Base-by-base conservation (phyloP, 2,888 invertebrate species). In the Limenitis camilla region DNA sequence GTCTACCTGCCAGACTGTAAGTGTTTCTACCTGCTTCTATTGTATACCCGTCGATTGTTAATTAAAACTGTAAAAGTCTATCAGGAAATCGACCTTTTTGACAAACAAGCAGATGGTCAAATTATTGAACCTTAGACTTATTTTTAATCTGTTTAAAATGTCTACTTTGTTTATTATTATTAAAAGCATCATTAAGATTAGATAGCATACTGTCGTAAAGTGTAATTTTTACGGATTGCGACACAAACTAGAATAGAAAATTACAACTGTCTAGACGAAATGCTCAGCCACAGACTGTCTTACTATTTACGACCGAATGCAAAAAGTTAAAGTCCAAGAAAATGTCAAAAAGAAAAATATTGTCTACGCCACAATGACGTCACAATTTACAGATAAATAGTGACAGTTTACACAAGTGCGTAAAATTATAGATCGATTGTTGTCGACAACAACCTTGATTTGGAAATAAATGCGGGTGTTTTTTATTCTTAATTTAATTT, bases 321-420 rank as follows among this genome's bases (percentile, higher is more conserved):
- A 44, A 40, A 40, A 38, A 39, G 33, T 32, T n/a, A 35, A 44
- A 32, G 19, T 44, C 27, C 35, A 6, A 44, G 28, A 35, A 9
- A 33, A 35, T 29, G 28, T 32, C 27, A n/a, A 11, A n/a, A 32
- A 36, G 29, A 35, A 35, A 45, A 45, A 8, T 30, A 42, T 42
- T 42, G 35, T 36, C 28, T 29, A 29, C 29, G 30, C 27, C 19
- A 19, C 38, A 44, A 32, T 39, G 42, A 33, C 0, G 43, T 39
- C 28, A 28, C 27, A 33, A 40, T 31, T 39, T 11, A 27, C 39
- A 44, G 32, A 33, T 33, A 32, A 10, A 31, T 41, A 30, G 50
- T 44, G 11, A 40, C 19, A 36, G 43, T 53, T 53, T 59, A 59
- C 32, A 55, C 59, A 59, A 55, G 45, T 59, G 57, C 50, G 48